Evolutionary conservation across 2,113 vertebrate species (phyloP).

Genomic region (Ptilorrhoa leucosticta): DNA sequence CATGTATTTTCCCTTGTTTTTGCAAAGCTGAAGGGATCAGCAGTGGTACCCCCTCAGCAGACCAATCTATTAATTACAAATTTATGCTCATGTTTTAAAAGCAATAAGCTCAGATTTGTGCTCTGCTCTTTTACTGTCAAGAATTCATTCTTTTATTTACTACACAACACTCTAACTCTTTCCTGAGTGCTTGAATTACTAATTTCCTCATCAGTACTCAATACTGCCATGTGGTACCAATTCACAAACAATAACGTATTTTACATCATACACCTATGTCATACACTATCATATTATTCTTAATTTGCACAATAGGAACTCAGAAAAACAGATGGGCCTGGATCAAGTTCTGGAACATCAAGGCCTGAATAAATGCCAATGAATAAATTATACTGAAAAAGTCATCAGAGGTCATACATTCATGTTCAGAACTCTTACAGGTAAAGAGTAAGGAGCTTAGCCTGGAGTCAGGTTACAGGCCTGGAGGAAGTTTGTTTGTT

Average conservation of each 20-base stretch:
- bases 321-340: background rate
- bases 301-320: background rate
- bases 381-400: background rate
- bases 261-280: background rate
- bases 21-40: background rate
- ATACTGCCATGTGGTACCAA: background rate
- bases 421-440: background rate
- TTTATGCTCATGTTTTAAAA: background rate
- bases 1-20: background rate
- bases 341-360: background rate
- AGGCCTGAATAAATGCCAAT: background rate
- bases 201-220: background rate
- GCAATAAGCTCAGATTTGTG: background rate
- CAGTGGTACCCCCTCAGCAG: background rate
- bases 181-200: background rate
- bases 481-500: background rate
- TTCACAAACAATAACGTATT: background rate
- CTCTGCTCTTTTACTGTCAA: background rate
- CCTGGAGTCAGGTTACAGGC: background rate
- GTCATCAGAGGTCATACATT: background rate
- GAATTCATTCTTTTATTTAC: background rate
- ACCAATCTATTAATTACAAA: background rate
- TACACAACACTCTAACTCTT: background rate
- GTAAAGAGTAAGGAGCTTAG: fast-evolving
- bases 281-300: background rate